Evolutionary conservation across 2,113 vertebrate species (phyloP), one percentile per base, ranked within the genome.

Genomic region (Neogobius melanostomus): DNA sequence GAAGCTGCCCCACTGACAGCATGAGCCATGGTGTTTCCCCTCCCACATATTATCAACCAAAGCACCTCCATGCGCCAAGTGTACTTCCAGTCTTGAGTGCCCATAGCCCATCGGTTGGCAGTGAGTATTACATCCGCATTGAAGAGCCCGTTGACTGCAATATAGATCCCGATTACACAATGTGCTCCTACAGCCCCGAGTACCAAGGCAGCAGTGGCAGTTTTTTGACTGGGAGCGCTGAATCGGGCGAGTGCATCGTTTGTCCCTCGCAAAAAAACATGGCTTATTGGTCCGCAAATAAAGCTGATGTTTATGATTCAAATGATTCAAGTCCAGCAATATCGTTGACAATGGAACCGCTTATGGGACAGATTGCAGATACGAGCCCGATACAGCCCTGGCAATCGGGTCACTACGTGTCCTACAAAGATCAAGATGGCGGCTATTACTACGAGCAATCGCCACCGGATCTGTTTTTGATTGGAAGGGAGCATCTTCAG

Each of bases 91-190:
- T 98, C 69, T 92, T 98, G 66, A 96, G 95, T 0, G 95, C 95
- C 5, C 95, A 93, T 75, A 98, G 97, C 85, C 97, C 98, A 7
- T 97, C 97, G 0, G 85, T 97, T 0, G 85, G 92, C 81, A 96
- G 93, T 0, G 96, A 99, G 80, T 99, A 97, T 79, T 99, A 96
- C 83, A 97, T 98, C 82, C 95, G 95, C 81, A 95, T 99, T 4
- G 97, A 99, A 81, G 98, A 97, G 51, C 93, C 94, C 0, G 85
- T 92, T 9, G 91, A 93, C 59, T 90, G 93, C 2, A 93, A 92
- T 11, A 92, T 93, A 2, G 82, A 95, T 1, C 91, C 92, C 0
- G 95, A 97, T 72, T 97, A 95, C 0, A 89, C 94, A 15, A 84
- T 93, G 90, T 91, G 89, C 83, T 87, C 93, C 87, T 96, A 87